Evolutionary conservation across 2,888 invertebrate species (phyloP).

Genomic region (Heteropelma amictum): DNA sequence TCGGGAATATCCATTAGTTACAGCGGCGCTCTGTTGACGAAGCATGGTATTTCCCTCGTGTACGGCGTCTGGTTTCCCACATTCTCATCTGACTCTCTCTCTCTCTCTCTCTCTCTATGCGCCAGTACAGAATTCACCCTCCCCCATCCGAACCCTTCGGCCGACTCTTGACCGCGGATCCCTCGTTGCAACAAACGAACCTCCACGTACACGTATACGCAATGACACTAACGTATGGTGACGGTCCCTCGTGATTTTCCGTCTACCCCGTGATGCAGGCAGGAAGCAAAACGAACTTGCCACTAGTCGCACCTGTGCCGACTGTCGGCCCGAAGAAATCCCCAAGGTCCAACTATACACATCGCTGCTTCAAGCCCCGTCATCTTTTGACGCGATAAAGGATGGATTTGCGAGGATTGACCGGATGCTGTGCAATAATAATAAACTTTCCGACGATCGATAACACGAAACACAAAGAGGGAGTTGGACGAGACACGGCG

Average conservation of each 20-base stretch:
- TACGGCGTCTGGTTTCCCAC: slow-evolving; percentile 70
- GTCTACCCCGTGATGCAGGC: slow-evolving; percentile 13
- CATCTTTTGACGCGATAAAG: not conserved
- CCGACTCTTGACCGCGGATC: slow-evolving; percentile 19
- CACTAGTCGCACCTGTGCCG: slow-evolving; percentile 60
- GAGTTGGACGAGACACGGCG: not conserved
- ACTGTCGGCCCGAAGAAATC: slow-evolving; percentile 45
- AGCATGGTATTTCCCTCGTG: slow-evolving; percentile 78
- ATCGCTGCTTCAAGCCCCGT: not conserved
- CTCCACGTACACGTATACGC: slow-evolving; percentile 5
- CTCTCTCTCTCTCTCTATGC: slow-evolving; percentile 2
- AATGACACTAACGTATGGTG: slow-evolving; percentile 42
- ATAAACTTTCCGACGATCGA: no score
- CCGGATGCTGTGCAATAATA: no score
- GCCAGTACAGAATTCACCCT: slow-evolving; percentile 10
- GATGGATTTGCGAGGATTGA: no score
- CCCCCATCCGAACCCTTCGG: slow-evolving; percentile 32
- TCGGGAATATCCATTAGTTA: slow-evolving; percentile 77
- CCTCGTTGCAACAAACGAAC: slow-evolving; percentile 6
- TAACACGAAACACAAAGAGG: no score
- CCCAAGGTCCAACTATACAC: not conserved
- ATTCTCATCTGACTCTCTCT: slow-evolving; percentile 17
- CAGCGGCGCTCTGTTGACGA: slow-evolving; percentile 76
- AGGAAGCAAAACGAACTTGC: slow-evolving; percentile 46
- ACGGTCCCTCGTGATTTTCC: slow-evolving; percentile 51